Evolutionary conservation across 2,888 invertebrate species (phyloP), one percentile per base, ranked within the genome.

Genomic region (Mylabris sibirica): DNA sequence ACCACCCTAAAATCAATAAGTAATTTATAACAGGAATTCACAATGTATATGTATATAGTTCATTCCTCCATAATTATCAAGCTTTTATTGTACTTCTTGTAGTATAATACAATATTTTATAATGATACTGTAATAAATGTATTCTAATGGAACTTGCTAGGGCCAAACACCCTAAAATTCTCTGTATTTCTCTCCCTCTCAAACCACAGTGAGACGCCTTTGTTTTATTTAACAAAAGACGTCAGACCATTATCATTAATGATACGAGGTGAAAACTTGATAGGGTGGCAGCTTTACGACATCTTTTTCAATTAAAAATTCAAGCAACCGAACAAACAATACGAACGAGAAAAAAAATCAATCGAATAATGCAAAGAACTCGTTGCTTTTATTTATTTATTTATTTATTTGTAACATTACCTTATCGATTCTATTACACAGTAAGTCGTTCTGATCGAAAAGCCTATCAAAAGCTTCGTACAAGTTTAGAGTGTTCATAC

Each of bases 1-100:
- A 66, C 69, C 64, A 34, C 53, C 64, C 62, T 57, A 34, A 67
- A 65, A 70, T 70, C 70, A 61, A 70, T 70, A 70, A 70, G 67
- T 70, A 70, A 70, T 70, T 70, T 70, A 70, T 65, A 70, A 57
- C 63, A 34, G 61, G 53, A 59, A 66, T 66, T 60, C 64, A 69
- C 64, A 69, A 66, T 66, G 61, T 44, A 44, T n/a, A 1, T 41
- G 17, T 44, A 44, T 63, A 53, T 65, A 66, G 70, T 67, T 65
- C 65, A 67, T 70, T 67, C 61, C 67, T 49, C 66, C 64, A 57
- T 67, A 53, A 60, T 64, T 67, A 65, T 14, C 26, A 20, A 66
- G 69, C 65, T 60, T 66, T 66, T 20, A 49, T 49, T 49, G 8
- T 20, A 8, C 20, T 17, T 24, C 24, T 57, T 57, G 24, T 22